phyloP scores from a whole-genome alignment of 2,797 vertebrate genomes.

The Myotis planiceps region DNA sequence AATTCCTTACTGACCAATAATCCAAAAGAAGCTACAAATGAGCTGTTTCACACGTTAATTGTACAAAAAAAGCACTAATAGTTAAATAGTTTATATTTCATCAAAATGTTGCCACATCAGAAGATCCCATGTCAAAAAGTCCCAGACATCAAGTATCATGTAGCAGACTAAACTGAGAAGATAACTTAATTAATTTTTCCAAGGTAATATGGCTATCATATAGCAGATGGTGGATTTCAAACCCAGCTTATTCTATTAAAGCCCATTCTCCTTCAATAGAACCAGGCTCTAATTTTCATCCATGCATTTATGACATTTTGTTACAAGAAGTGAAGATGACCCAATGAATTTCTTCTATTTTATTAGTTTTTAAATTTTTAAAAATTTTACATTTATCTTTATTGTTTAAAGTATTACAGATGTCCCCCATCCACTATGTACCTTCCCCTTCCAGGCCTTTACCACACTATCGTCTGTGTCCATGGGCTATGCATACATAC shows the following conservation, averaged over 20 bases:
- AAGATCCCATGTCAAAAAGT: constrained; percentile 2
- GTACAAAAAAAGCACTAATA: not conserved
- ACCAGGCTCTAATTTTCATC: not conserved
- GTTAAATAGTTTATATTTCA: not conserved
- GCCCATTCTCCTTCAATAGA: not conserved
- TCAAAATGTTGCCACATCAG: not conserved
- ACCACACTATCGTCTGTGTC: no score
- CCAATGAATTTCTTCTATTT: constrained; percentile 18
- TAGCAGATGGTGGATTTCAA: not conserved
- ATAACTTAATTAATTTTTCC: not conserved
- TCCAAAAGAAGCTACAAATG: constrained; percentile 43
- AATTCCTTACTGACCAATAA: not conserved
- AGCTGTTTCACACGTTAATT: not conserved
- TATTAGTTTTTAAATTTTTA: no score
- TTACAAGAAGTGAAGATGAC: not conserved
- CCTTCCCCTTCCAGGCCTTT: no score
- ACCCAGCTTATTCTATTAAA: constrained; percentile 14
- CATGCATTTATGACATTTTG: not conserved
- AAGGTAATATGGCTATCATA: not conserved
- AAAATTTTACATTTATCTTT: no score
- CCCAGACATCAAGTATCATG: not conserved
- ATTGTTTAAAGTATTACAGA: no score
- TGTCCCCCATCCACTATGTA: no score
- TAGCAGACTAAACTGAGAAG: not conserved
- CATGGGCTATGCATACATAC: no score